Percentiles rank a stretch among this genome's conserved stretches.
These are phyloP conservation scores for Sinosuthora webbiana DNA, from an alignment of 2,113 vertebrate genomes.

Conservation along the genomic window DNA sequence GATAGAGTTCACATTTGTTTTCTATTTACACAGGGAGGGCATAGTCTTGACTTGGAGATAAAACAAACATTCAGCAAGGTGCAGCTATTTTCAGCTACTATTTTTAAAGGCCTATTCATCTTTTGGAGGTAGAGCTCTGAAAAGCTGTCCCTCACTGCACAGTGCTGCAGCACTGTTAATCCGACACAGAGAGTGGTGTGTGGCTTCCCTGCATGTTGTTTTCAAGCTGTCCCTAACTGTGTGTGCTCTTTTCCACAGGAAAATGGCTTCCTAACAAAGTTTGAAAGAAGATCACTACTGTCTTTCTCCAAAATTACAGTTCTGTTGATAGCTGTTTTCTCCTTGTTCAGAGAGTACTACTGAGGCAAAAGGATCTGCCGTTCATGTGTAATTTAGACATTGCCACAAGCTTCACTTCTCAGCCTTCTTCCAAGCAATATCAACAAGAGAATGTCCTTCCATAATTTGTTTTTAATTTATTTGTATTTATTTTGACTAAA, in stretches of 20 bases:
- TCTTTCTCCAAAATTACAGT: slow-evolving; percentile 60
- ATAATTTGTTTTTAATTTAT: slow-evolving; percentile 42
- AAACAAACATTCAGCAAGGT: neutral
- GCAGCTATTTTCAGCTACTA: neutral
- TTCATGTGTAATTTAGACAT: neutral
- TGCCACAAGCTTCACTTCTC: neutral
- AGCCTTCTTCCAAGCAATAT: slow-evolving; percentile 14
- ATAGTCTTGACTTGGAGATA: neutral
- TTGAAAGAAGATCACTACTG: slow-evolving; percentile 67
- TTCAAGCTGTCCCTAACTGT: neutral
- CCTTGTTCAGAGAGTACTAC: slow-evolving; percentile 64
- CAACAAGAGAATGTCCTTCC: neutral
- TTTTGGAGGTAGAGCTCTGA: neutral
- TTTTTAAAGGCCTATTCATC: slow-evolving; percentile 11
- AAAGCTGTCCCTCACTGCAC: neutral
- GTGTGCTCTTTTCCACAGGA: slow-evolving; percentile 47
- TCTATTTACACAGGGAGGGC: neutral
- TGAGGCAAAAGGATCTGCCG: slow-evolving; percentile 23
- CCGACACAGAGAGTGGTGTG: neutral
- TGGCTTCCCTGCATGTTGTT: neutral
- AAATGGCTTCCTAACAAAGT: slow-evolving; percentile 72
- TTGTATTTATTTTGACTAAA: slow-evolving; percentile 61
- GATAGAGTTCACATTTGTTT: neutral
- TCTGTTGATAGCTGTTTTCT: slow-evolving; percentile 37
- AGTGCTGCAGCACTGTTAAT: neutral